Evolutionary conservation across 2,113 vertebrate species (phyloP), one percentile per base, ranked within the genome.

Genomic region (Sapajus apella): DNA sequence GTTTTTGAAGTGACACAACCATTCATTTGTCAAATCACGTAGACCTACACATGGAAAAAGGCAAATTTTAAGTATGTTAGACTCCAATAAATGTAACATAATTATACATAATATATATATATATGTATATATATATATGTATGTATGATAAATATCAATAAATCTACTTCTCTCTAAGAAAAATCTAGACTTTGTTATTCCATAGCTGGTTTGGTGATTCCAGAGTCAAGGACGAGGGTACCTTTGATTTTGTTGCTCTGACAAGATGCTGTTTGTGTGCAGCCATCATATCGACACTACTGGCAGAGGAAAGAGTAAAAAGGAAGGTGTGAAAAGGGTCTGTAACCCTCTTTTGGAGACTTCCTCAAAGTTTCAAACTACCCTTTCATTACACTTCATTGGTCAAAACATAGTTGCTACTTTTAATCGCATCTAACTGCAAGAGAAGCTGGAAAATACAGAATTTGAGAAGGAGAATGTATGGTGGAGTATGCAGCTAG

Each of bases 1-100:
- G 3, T 70, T 61, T 95, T 47, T 75, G 20, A 37, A 81, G 2
- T 76, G 75, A 55, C 45, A 45, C 21, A 86, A 76, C 12, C 88
- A 43, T 73, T 14, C 10, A 81, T 95, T 92, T 96, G 52, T 89
- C 23, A 85, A 92, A 96, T 79, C 18, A 72, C 43, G 64, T 4
- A 88, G 68, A 91, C 68, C 50, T 89, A 12, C 70, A 55, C 30
- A 16, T 88, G 64, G 79, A 70, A 70, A 92, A 40, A 32, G n/a
- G 14, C 76, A n/a, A 72, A 50, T 84, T 81, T 88, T 68, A 40
- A 45, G 18, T 50, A 43, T 75, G 12, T 84, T 94, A 72, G 17
- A 64, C 17, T 17, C 11, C 23, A 79, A 17, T 50, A 87, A 25
- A n/a, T 4, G 30, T 90, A 64, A 10, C 61, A 64, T 64, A 64